Evolutionary conservation across 2,113 vertebrate genomes (phyloP), one percentile per base, ranked within the genome.

Genomic region (Aptenodytes patagonicus): DNA sequence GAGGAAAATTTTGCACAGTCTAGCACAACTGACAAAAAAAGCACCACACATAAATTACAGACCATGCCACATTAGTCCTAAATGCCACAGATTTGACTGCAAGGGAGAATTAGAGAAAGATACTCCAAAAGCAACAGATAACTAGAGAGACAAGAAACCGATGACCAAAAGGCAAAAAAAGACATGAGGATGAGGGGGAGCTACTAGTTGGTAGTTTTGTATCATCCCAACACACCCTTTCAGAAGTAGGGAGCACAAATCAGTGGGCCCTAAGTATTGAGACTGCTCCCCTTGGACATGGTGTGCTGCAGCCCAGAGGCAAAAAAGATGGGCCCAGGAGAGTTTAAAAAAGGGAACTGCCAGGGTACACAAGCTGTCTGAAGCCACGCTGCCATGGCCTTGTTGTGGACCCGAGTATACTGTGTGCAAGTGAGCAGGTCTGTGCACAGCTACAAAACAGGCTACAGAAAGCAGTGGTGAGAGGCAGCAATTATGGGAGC

Each of bases 351-450:
- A 79, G 46, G 17, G 9, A 68, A 52, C 42, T 19, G 17, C 6
- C 47, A 40, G 38, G 17, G 24, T 32, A 47, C 31, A 47, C 9
- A 47, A 44, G 22, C 25, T 70, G 38, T 32, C 58, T 0, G 3
- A 79, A 58, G 47, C 20, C 42, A 49, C 0, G 0, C 26, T 83
- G 44, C 42, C 47, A 18, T 2, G 28, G 70, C 47, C 25, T 57
- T 44, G n/a, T 4, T 28, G 28, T 26, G 60, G 51, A 32, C 61
- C 51, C 24, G 34, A 34, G 36, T 9, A 7, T 4, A 9, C 34
- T 5, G 16, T 7, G 21, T 10, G 25, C 75, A 75, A 19, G 17
- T 3, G 11, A 47, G 61, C 22, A 26, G 31, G 14, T 42, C 29
- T 5, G 0, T 7, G 60, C 16, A 16, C 13, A 11, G 60, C 60